Evolutionary conservation across 2,113 vertebrate genomes (phyloP), one percentile per base, ranked within the genome.

Genomic region (Cynopterus brachyotis): DNA sequence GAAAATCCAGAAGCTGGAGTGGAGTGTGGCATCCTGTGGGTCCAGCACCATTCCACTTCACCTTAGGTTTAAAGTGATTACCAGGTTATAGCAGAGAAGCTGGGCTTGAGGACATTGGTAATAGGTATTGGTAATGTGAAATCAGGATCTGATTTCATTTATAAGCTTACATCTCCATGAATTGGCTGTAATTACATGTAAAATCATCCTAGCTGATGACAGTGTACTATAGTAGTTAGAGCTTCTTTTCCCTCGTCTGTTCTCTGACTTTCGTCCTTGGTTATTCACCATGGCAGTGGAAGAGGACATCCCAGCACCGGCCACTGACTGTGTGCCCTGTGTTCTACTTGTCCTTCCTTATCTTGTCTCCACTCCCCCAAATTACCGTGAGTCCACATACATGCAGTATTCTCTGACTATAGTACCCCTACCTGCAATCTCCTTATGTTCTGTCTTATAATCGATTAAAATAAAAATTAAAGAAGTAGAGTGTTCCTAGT

Each of bases 391-490:
- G 64, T 62, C 19, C 24, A 57, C 32, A 6, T 45, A 24, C 20
- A 0, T 2, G 53, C 45, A 32, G 26, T 19, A 6, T 81, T 42
- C 60, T 93, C 30, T 59, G 69, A 42, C n/a, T 16, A 50, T 15
- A 50, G 50, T 1, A 50, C 50, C 50, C 50, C 3, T 50, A 1
- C 1, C n/a, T 30, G 24, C 72, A 9, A 0, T 66, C 37, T 88
- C 70, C 10, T 69, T 84, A 50, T 30, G 30, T 6, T 45, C 3
- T 78, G 13, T 72, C 47, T 95, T 67, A 35, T 24, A 53, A 1
- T 40, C 24, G 86, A 42, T n/a, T 90, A 76, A 93, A 95, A 90
- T 64, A 42, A 70, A 55, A 70, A 53, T 50, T 17, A 15, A 57
- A 67, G 53, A 87, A n/a, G 15, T 16, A 17, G 22, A n/a, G 22